These are phyloP conservation scores for Hypotaenidia okinawae DNA, from an alignment of 2,797 vertebrate species.

Conservation along the genomic window DNA sequence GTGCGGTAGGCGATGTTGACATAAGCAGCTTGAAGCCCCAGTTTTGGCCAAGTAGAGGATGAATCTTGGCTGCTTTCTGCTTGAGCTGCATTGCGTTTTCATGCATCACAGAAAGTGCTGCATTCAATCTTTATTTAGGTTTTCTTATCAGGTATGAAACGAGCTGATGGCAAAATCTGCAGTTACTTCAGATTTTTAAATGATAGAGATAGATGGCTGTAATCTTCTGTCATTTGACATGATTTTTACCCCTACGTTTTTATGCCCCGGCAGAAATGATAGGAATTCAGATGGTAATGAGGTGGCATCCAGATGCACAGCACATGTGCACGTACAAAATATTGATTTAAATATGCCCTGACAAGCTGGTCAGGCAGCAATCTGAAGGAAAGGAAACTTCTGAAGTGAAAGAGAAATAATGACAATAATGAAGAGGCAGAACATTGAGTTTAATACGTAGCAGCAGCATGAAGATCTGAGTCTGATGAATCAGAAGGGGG, in stretches of 20 bases:
- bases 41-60: neutral
- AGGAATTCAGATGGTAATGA: constrained; percentile 44
- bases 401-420: constrained; percentile 59
- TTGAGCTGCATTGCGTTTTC: constrained; percentile 62
- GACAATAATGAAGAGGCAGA: constrained; percentile 62
- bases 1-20: neutral
- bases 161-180: constrained; percentile 70
- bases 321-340: neutral
- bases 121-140: constrained; percentile 73
- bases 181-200: constrained; percentile 65
- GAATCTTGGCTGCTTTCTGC: constrained; percentile 58
- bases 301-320: constrained; percentile 48
- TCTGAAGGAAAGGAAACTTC: constrained; percentile 50
- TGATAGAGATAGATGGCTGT: constrained; percentile 63
- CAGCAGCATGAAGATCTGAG: neutral
- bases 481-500: constrained; percentile 40
- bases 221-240: constrained; percentile 60
- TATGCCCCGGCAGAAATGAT: constrained; percentile 21
- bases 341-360: constrained; percentile 56
- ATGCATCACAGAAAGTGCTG: constrained; percentile 49
- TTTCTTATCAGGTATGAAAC: constrained; percentile 73
- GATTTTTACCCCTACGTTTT: constrained; percentile 7
- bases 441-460: constrained; percentile 66
- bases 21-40: neutral
- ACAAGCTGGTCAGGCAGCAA: constrained; percentile 46